Evolutionary conservation across 2,888 invertebrate genomes (phyloP), one percentile per base, ranked within the genome.

Genomic region (Trypoxylon attenuatum): DNA sequence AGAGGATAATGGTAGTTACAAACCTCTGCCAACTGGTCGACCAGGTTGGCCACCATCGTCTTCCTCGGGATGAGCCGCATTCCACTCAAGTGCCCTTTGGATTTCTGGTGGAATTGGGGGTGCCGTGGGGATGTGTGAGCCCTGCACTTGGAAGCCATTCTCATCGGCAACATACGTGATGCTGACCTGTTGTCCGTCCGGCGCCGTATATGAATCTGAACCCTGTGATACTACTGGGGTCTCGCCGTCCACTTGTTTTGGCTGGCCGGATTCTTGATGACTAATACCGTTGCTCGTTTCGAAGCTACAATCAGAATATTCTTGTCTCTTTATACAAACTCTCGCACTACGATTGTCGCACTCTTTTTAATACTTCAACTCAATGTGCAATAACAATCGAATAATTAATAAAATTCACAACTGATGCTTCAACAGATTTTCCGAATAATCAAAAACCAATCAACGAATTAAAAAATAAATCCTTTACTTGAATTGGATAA

Each of bases 221-320:
- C 88, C 88, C 73, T 87, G 85, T 15, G 87, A 85, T 29, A 84
- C 78, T 1, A 87, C 87, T 1, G 87, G 83, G 8, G 82, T 82
- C 59, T 88, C 87, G 13, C 79, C 78, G 42, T 86, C 85, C 15
- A 85, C 80, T 60, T 84, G 84, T 65, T 87, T 88, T 19, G 88
- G 84, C 55, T 82, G 84, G 1, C 88, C 88, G 0, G 84, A 76
- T 72, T 88, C 88, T 61, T 88, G 86, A 53, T 87, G 88, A 58
- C 84, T 83, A 58, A 88, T 88, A n/a, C 88, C 88, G 57, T 88
- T 88, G 74, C 86, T 87, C 61, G 88, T 88, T 76, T 88, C 88
- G 71, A 88, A 88, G 68, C 87, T 88, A 41, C 33, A 22, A 1
- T 25, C 27, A 10, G 13, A 38, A 33, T 5, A n/a, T n/a, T n/a